These are phyloP conservation scores for Aspiorhynchus laticeps DNA, from an alignment of 2,113 vertebrate species.

Conservation along the genomic window DNA sequence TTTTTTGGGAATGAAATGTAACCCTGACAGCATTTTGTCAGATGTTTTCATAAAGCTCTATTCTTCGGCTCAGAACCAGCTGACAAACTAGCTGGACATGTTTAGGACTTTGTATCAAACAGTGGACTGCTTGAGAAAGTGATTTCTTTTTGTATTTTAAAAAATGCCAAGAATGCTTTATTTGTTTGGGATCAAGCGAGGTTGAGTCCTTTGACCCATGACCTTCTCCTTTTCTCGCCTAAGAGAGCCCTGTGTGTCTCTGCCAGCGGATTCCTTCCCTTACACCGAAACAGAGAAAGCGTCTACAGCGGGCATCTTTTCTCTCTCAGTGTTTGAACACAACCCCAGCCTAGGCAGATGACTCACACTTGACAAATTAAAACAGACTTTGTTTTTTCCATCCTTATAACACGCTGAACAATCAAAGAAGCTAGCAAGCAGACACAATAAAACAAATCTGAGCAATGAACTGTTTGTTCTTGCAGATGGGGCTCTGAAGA, in stretches of 20 bases:
- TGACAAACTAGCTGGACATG: background rate
- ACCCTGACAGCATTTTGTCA: background rate
- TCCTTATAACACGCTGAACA: constrained; percentile 4
- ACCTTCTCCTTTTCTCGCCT: constrained; percentile 18
- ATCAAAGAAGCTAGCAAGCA: constrained; percentile 44
- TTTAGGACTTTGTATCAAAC: constrained; percentile 24
- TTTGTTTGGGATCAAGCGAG: constrained; percentile 29
- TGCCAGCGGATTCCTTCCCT: background rate
- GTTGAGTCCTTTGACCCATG: constrained; percentile 18
- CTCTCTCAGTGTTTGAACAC: background rate
- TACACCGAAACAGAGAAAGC: background rate
- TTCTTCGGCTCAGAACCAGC: background rate
- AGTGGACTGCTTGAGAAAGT: background rate
- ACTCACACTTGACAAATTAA: constrained; percentile 48
- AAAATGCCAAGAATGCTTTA: constrained; percentile 23
- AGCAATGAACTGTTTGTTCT: constrained; percentile 36
- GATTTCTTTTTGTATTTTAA: background rate
- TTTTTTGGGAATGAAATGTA: background rate
- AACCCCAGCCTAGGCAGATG: constrained; percentile 29
- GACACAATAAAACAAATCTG: constrained; percentile 53
- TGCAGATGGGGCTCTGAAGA: constrained; percentile 21
- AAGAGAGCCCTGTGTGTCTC: constrained; percentile 3
- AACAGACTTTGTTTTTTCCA: constrained; percentile 35
- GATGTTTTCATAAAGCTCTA: background rate
- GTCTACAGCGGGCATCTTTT: background rate